Evolutionary conservation across 2,797 vertebrate species (phyloP).

Genomic region (Cheirogaleus major): DNA sequence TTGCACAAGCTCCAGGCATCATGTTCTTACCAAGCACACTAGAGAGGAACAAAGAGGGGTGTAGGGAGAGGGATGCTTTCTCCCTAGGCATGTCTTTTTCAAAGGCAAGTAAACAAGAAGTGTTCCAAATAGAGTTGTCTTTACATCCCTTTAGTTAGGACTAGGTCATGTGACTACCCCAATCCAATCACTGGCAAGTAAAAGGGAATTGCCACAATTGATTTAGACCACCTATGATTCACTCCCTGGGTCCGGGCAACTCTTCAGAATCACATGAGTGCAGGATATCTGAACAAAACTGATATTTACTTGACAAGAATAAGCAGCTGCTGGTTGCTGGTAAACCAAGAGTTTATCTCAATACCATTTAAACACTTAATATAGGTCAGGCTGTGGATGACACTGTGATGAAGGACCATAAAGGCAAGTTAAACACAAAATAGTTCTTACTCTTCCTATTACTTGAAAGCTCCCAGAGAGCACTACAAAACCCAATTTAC

Average conservation of each 20-base stretch:
- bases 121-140: neutral
- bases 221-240: neutral
- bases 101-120: neutral
- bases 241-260: neutral
- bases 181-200: neutral
- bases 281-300: neutral
- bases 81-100: neutral
- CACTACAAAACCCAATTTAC: neutral
- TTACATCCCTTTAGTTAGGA: neutral
- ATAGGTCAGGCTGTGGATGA: neutral
- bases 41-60: neutral
- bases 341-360: neutral
- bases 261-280: neutral
- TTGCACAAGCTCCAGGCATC: neutral
- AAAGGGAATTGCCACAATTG: neutral
- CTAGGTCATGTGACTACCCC: neutral
- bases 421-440: neutral
- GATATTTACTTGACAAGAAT: neutral
- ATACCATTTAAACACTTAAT: neutral
- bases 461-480: neutral
- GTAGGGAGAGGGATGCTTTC: neutral
- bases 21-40: neutral
- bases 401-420: neutral
- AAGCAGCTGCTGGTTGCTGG: neutral
- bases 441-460: neutral